A percentile compares a stretch with the other conserved stretches of the same genome.
These are phyloP conservation scores for Octomys mimax DNA, from an alignment of 2,797 vertebrate genomes.

Conservation along the genomic window DNA sequence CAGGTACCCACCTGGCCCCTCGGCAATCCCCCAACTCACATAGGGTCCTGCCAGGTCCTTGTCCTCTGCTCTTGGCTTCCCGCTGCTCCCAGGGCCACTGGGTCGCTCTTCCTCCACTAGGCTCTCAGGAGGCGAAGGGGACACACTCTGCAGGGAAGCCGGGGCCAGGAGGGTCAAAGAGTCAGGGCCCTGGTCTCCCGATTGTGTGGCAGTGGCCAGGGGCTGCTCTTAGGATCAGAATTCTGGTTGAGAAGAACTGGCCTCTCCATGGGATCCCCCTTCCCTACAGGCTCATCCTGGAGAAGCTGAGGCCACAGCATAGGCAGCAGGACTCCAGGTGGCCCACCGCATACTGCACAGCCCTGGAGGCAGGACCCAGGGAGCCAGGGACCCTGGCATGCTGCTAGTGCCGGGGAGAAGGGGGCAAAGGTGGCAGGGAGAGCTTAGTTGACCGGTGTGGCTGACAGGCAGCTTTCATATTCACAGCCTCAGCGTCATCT, in stretches of 20 bases:
- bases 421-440: background rate
- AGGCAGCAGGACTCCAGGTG: background rate
- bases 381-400: background rate
- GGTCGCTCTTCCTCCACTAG: constrained; percentile 89
- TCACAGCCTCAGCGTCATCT: background rate
- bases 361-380: background rate
- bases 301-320: background rate
- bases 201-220: background rate
- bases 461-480: background rate
- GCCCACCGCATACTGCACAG: background rate
- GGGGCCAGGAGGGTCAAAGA: background rate
- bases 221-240: background rate
- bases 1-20: background rate
- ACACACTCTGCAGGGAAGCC: constrained; percentile 89
- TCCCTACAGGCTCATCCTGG: background rate
- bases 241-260: background rate
- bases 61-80: constrained; percentile 91
- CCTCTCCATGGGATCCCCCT: background rate
- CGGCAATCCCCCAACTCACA: constrained; percentile 85
- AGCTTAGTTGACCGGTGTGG: background rate
- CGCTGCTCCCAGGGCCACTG: constrained; percentile 86
- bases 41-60: constrained; percentile 92
- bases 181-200: background rate
- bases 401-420: too few species aligned
- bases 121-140: constrained; percentile 93